Evolutionary conservation across 2,113 vertebrate genomes (phyloP).

Genomic region (Eleginops maclovinus): DNA sequence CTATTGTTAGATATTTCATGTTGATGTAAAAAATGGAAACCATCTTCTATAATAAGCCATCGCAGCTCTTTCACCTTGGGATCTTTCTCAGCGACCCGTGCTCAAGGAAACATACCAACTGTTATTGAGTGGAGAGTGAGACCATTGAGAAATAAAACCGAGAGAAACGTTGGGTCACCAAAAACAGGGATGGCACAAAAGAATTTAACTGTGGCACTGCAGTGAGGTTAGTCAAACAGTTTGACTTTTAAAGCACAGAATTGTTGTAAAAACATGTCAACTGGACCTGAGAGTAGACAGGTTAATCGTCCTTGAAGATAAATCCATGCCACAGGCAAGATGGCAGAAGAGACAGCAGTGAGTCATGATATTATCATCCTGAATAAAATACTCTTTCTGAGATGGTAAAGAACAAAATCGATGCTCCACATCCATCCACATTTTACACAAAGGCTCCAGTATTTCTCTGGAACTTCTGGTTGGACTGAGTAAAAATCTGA

Average conservation of each 20-base stretch:
- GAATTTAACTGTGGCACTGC: not conserved
- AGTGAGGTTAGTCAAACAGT: slow-evolving; percentile 7
- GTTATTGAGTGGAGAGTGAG: not conserved
- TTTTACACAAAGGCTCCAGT: slow-evolving; percentile 44
- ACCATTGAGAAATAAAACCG: not conserved
- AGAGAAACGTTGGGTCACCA: not conserved
- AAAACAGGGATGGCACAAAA: not conserved
- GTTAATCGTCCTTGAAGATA: slow-evolving; percentile 35
- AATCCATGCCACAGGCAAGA: slow-evolving; percentile 15
- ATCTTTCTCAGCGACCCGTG: not conserved
- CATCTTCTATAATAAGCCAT: not conserved
- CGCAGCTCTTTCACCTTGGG: not conserved
- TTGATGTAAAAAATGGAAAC: not conserved
- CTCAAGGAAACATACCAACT: not conserved
- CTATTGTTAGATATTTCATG: slow-evolving; percentile 29
- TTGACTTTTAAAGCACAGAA: slow-evolving; percentile 2
- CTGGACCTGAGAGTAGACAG: slow-evolving; percentile 21
- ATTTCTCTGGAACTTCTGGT: slow-evolving; percentile 30
- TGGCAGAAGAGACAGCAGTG: slow-evolving; percentile 2
- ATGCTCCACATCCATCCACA: slow-evolving; percentile 62
- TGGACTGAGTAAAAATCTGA: slow-evolving; percentile 29
- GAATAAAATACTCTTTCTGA: slow-evolving; percentile 52
- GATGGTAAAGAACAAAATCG: slow-evolving; percentile 37
- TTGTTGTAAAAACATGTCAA: slow-evolving; percentile 16
- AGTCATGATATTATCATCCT: slow-evolving; percentile 44